phyloP scores from a whole-genome alignment of 2,888 invertebrate genomes.

The Colletes collaris region DNA sequence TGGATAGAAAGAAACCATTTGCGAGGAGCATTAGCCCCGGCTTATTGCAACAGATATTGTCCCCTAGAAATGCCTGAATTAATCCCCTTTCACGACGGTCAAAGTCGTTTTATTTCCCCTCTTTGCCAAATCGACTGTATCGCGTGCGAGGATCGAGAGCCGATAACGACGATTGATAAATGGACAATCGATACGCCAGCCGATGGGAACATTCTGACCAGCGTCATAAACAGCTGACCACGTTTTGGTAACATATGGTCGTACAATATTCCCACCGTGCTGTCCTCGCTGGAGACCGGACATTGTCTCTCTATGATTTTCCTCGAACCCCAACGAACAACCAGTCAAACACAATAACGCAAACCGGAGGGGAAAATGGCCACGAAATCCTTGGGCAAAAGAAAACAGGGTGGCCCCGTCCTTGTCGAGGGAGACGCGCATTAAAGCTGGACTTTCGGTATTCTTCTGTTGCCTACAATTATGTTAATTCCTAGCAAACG shows the following conservation, averaged over 20 bases:
- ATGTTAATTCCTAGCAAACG: slow-evolving; percentile 40
- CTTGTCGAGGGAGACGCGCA: background rate
- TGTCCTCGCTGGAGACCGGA: slow-evolving; percentile 47
- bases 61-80: slow-evolving; percentile 33
- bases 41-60: slow-evolving; percentile 50
- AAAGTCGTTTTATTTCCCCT: slow-evolving; percentile 49
- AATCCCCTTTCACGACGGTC: slow-evolving; percentile 28
- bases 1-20: background rate
- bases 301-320: slow-evolving; percentile 56
- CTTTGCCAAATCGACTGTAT: slow-evolving; percentile 6
- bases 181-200: slow-evolving; percentile 54
- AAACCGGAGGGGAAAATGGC: slow-evolving; percentile 44
- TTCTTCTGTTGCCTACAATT: slow-evolving; percentile 39
- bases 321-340: slow-evolving; percentile 30
- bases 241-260: slow-evolving; percentile 69
- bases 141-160: slow-evolving; percentile 35
- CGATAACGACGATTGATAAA: slow-evolving; percentile 65
- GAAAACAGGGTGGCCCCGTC: slow-evolving; percentile 28
- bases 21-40: background rate
- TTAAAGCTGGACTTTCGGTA: slow-evolving; percentile 5
- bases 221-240: slow-evolving; percentile 70
- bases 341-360: slow-evolving; percentile 42
- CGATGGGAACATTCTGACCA: slow-evolving; percentile 27
- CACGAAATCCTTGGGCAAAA: slow-evolving; percentile 11
- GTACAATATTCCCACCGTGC: slow-evolving; percentile 63